A percentile compares a stretch with the other conserved stretches of the same genome.
These are phyloP conservation scores for Eudyptes chrysolophus DNA, from an alignment of 2,113 vertebrate species.

Conservation along the genomic window DNA sequence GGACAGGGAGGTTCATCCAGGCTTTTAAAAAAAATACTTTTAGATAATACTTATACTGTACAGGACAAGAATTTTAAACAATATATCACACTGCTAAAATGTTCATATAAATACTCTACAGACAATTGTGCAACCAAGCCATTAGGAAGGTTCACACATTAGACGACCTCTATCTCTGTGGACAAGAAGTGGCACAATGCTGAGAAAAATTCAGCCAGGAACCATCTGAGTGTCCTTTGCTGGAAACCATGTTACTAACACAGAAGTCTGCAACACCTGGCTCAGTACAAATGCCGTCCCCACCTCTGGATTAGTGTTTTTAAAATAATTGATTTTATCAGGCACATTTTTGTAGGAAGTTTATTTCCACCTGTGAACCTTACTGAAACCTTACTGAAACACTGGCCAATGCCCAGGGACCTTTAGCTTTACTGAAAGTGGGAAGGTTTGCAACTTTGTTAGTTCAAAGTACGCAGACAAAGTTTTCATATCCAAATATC, in stretches of 20 bases:
- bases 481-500: background rate
- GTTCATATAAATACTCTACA: constrained; percentile 83
- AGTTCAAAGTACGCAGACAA: background rate
- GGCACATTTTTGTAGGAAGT: background rate
- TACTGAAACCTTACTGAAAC: background rate
- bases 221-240: background rate
- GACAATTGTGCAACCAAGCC: constrained; percentile 52
- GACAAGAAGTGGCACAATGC: background rate
- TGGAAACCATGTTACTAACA: background rate
- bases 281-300: background rate
- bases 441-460: background rate
- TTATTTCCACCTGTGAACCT: background rate
- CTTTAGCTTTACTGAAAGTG: background rate
- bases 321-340: background rate
- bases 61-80: constrained; percentile 65
- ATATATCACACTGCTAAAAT: constrained; percentile 78
- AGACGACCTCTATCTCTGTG: background rate
- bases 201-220: background rate
- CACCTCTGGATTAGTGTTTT: background rate
- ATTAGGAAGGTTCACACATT: constrained; percentile 38
- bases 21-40: constrained; percentile 81
- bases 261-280: background rate
- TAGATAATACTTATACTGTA: constrained; percentile 75
- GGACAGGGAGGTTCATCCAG: constrained; percentile 32
- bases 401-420: background rate